Percentiles rank a stretch among this genome's conserved stretches.
Conservation (phyloP, 2,113 vertebrate species). For the Malurus cyaneus region DNA sequence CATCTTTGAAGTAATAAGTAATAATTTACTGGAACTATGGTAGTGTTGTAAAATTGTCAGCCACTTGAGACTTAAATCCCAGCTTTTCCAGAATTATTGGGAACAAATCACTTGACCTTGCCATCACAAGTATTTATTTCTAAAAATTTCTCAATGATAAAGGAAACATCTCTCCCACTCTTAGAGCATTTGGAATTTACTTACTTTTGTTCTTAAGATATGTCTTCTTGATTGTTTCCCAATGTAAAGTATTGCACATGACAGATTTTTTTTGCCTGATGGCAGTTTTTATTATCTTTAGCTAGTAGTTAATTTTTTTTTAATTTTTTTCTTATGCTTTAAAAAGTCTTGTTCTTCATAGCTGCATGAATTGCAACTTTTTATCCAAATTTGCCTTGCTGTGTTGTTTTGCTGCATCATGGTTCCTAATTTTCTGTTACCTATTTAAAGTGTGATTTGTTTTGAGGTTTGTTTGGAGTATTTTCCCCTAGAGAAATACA, state of each 20-base stretch:
- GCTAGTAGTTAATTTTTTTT: background rate
- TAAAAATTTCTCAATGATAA: background rate
- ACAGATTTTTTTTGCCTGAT: background rate
- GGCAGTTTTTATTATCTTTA: background rate
- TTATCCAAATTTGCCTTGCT: background rate
- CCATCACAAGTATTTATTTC: background rate
- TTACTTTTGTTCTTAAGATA: background rate
- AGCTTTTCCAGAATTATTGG: background rate
- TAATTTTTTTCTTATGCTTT: background rate
- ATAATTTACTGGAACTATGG: background rate
- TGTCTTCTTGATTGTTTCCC: background rate
- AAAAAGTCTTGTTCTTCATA: background rate
- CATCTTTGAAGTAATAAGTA: background rate
- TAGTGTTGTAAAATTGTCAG: background rate
- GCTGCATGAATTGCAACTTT: background rate
- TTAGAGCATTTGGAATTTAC: background rate
- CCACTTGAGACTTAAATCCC: background rate
- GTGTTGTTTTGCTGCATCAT: background rate
- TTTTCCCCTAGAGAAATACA: background rate
- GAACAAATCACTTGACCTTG: background rate
- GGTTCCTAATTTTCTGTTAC: background rate
- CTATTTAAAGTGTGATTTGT: background rate
- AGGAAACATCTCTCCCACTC: background rate
- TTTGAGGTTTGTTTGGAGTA: background rate
- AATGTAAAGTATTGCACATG: background rate